Conservation (phyloP, 92 coral and sea anemone genomes). For the Montipora capitata region DNA sequence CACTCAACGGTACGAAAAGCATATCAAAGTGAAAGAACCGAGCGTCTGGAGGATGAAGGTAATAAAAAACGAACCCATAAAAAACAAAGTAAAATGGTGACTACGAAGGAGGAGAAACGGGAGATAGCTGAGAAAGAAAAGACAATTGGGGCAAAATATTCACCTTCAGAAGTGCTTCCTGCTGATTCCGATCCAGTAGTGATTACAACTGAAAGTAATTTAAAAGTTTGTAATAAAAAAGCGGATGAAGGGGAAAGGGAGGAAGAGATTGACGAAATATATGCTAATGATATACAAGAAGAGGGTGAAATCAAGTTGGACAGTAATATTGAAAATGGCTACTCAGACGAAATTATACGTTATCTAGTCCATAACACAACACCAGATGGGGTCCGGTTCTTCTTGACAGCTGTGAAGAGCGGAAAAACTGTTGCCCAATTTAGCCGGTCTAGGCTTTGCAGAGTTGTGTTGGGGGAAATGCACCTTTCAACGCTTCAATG, state of each 20-base stretch:
- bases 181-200: not conserved
- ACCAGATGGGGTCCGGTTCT: slow-evolving; percentile 22
- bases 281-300: not conserved
- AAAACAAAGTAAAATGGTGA: not conserved
- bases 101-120: not conserved
- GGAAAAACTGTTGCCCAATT: not conserved
- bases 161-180: not conserved
- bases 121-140: not conserved
- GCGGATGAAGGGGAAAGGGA: not conserved
- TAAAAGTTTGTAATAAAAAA: not conserved
- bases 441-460: slow-evolving; percentile 1
- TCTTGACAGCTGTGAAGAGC: slow-evolving; percentile 30
- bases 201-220: not conserved
- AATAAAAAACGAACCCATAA: not conserved
- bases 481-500: not conserved
- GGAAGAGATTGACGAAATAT: not conserved
- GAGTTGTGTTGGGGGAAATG: not conserved
- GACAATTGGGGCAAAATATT: not conserved
- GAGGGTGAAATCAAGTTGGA: not conserved
- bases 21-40: not conserved
- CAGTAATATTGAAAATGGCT: not conserved
- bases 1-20: not conserved
- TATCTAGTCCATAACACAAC: slow-evolving; percentile 36
- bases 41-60: not conserved
- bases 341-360: slow-evolving; percentile 23